phyloP scores from a whole-genome alignment of 1,140 invertebrate genomes.

The Drosophila nigromelanica region DNA sequence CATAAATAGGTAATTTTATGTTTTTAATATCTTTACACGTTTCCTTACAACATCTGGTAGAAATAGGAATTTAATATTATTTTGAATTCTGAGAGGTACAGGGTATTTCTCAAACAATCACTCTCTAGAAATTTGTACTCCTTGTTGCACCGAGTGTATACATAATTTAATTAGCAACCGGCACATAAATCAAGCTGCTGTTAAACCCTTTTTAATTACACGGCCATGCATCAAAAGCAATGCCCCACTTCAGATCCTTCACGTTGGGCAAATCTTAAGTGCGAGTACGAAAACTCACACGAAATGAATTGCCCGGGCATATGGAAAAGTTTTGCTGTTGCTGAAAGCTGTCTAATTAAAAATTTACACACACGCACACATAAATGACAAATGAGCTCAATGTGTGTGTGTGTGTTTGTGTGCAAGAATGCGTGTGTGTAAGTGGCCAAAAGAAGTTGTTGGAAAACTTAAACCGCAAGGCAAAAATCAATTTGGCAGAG shows the following conservation, averaged over 20 bases:
- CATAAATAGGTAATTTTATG: too few relatives aligned
- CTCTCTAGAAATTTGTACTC: background rate
- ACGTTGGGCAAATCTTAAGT: slow-evolving; percentile 35
- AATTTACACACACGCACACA: slow-evolving; percentile 58
- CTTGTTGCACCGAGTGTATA: slow-evolving; percentile 4
- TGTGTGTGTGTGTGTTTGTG: background rate
- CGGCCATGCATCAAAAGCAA: slow-evolving; percentile 57
- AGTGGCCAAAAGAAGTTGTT: slow-evolving; percentile 16
- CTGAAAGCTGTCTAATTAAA: slow-evolving; percentile 77
- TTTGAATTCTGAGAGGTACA: background rate
- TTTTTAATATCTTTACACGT: too few relatives aligned
- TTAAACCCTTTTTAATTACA: slow-evolving; percentile 81
- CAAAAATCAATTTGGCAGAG: slow-evolving; percentile 74
- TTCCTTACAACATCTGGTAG: too few relatives aligned
- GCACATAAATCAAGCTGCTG: slow-evolving; percentile 69
- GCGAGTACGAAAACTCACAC: slow-evolving; percentile 18
- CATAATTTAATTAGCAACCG: slow-evolving; percentile 72
- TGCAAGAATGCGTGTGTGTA: background rate
- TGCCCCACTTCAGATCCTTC: background rate
- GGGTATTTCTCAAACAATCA: background rate
- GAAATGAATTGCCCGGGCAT: slow-evolving; percentile 68
- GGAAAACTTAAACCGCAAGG: slow-evolving; percentile 34
- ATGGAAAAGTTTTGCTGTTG: slow-evolving; percentile 61
- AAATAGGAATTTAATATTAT: too few relatives aligned
- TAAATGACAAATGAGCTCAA: slow-evolving; percentile 25